These are phyloP conservation scores for Plecotus auritus DNA, from an alignment of 2,113 vertebrate species.

Conservation along the genomic window DNA sequence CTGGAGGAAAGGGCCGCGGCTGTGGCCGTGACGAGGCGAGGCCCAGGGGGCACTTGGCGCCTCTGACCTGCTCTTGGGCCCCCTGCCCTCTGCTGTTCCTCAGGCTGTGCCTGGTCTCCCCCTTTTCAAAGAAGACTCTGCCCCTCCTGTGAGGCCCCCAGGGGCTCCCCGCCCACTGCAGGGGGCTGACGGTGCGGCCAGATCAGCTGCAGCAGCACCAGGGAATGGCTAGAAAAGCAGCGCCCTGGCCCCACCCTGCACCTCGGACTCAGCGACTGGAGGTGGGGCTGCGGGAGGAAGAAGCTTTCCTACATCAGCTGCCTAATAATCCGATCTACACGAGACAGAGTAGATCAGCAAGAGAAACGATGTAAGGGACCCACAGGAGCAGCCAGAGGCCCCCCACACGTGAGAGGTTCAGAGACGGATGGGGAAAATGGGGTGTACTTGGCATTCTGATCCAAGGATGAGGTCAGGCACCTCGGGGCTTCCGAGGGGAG, in stretches of 20 bases:
- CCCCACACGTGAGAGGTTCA: too few species aligned
- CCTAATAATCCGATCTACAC: background rate
- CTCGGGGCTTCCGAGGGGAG: background rate
- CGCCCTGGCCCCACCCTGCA: background rate
- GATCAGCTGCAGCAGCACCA: background rate
- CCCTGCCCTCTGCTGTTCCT: background rate
- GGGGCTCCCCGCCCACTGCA: rapidly evolving
- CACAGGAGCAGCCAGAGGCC: too few species aligned
- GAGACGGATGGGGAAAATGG: too few species aligned
- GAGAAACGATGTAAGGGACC: background rate
- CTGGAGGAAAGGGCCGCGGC: background rate
- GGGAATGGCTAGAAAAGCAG: background rate
- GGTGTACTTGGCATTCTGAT: background rate
- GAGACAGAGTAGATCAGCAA: background rate
- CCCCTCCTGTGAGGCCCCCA: rapidly evolving
- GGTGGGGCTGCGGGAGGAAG: background rate
- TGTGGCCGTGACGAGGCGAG: background rate
- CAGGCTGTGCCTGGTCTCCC: background rate
- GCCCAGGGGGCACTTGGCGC: background rate
- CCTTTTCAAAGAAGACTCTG: background rate
- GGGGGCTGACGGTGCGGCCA: background rate
- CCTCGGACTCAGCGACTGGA: background rate
- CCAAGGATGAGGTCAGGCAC: background rate
- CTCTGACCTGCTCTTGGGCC: background rate
- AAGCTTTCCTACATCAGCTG: background rate